Evolutionary conservation across 2,888 invertebrate genomes (phyloP).

Genomic region (Rhamphomyia laevipes): DNA sequence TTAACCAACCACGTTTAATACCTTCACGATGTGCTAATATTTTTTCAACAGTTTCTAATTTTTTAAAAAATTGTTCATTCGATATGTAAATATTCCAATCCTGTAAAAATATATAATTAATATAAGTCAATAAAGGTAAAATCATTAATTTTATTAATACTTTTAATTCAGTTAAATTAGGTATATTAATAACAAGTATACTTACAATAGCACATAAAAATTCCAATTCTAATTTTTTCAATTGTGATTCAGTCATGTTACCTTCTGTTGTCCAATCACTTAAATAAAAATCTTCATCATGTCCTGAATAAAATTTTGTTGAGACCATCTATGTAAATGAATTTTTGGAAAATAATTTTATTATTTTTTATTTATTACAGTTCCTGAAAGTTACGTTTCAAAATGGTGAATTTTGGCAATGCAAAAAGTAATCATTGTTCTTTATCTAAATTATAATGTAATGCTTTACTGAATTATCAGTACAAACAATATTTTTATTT

Average conservation of each 20-base stretch:
- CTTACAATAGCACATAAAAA: slow-evolving; percentile 84
- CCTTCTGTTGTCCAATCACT: slow-evolving; percentile 88
- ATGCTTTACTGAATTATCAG: too few species aligned
- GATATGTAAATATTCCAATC: slow-evolving; percentile 80
- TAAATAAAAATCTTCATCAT: slow-evolving; percentile 64
- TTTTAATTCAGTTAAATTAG: too few species aligned
- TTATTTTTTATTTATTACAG: too few species aligned
- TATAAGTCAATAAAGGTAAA: slow-evolving; percentile 7
- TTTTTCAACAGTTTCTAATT: slow-evolving; percentile 56
- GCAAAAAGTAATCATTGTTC: too few species aligned
- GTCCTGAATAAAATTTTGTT: slow-evolving; percentile 90
- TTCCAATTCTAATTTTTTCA: slow-evolving; percentile 75
- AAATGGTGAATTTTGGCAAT: too few species aligned
- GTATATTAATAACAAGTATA: slow-evolving; percentile 15
- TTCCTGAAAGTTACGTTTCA: too few species aligned
- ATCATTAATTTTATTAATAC: slow-evolving; percentile 2
- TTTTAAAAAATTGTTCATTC: slow-evolving; percentile 60
- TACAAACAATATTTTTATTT: too few species aligned
- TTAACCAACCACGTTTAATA: slow-evolving; percentile 62
- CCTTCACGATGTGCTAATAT: slow-evolving; percentile 64
- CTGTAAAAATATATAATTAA: slow-evolving; percentile 28
- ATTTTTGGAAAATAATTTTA: too few species aligned
- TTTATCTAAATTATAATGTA: too few species aligned
- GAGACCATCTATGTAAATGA: slow-evolving; percentile 69
- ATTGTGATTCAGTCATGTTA: slow-evolving; percentile 54